A percentile compares a stretch with the other conserved stretches of the same genome.
Conservation (phyloP, 1,140 invertebrate species). For the Drosophila baimaii region DNA sequence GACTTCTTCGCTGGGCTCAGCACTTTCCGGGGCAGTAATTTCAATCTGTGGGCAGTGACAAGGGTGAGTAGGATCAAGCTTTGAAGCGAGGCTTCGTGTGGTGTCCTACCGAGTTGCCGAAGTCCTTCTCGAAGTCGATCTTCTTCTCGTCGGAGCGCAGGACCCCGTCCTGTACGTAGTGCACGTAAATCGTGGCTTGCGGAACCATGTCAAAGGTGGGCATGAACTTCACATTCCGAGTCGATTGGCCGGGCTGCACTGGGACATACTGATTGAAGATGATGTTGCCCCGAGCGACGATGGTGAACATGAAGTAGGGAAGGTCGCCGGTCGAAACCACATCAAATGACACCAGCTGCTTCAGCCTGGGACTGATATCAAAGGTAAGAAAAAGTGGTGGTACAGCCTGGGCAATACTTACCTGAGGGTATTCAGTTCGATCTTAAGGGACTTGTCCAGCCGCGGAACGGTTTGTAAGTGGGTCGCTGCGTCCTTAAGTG, state of each 20-base stretch:
- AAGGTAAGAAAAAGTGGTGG: background rate
- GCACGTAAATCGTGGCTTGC: conserved; percentile 90
- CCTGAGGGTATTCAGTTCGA: conserved; percentile 41
- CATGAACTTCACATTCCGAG: conserved; percentile 85
- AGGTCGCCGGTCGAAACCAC: conserved; percentile 92
- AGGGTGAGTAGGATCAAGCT: conserved; percentile 77
- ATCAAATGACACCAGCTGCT: conserved; percentile 90
- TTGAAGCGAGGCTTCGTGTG: conserved; percentile 85
- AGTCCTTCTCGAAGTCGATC: conserved; percentile 89
- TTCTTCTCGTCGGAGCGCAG: conserved; percentile 91
- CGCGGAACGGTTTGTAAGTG: conserved; percentile 2
- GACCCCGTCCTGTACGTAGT: conserved; percentile 89
- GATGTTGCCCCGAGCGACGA: conserved; percentile 94
- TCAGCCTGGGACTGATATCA: conserved; percentile 86
- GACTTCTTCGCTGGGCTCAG: conserved; percentile 90
- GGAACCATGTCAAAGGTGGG: conserved; percentile 93
- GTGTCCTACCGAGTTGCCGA: conserved; percentile 90
- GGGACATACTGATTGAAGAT: conserved; percentile 88
- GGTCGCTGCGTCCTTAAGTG: conserved; percentile 24
- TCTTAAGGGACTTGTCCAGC: conserved; percentile 31
- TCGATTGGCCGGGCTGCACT: conserved; percentile 46
- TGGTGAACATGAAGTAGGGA: conserved; percentile 90
- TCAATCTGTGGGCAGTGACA: conserved; percentile 54
- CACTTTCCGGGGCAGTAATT: conserved; percentile 80
- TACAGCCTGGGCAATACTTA: background rate